Percentiles rank a stretch among this genome's conserved stretches.
These are phyloP conservation scores for Dynastes tityus DNA, from an alignment of 2,888 invertebrate species.

Conservation along the genomic window DNA sequence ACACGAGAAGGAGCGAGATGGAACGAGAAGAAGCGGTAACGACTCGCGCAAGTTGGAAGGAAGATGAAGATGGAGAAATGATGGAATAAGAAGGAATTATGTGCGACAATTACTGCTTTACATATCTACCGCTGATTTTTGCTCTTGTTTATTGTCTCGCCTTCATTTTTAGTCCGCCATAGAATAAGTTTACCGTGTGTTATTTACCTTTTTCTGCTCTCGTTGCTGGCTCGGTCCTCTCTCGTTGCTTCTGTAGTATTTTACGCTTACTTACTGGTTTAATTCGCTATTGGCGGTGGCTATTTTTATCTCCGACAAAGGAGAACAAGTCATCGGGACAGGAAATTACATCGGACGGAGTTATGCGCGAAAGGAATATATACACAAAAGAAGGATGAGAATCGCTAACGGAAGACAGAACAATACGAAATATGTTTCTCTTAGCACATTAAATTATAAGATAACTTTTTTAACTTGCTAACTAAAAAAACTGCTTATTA, in stretches of 20 bases:
- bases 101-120: constrained; percentile 30
- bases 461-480: too few relatives aligned
- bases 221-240: neutral
- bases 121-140: constrained; percentile 12
- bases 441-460: too few relatives aligned
- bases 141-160: constrained; percentile 21
- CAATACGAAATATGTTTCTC: neutral
- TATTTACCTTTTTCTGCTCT: constrained; percentile 33
- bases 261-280: constrained; percentile 53
- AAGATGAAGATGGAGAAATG: constrained; percentile 13
- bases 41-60: constrained; percentile 1
- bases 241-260: constrained; percentile 9
- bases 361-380: constrained; percentile 33
- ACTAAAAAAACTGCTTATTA: too few relatives aligned
- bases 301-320: constrained; percentile 57
- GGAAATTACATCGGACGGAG: constrained; percentile 52
- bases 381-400: neutral
- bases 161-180: neutral
- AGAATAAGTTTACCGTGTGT: constrained; percentile 15
- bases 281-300: constrained; percentile 55
- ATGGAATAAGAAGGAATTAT: constrained; percentile 19
- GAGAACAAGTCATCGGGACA: constrained; percentile 60
- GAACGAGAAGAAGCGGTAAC: constrained; percentile 5
- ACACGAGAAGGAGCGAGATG: neutral
- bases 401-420: constrained; percentile 10